These are phyloP conservation scores for Drosophila fuyamai DNA, from an alignment of 1,140 invertebrate genomes.

Conservation along the genomic window DNA sequence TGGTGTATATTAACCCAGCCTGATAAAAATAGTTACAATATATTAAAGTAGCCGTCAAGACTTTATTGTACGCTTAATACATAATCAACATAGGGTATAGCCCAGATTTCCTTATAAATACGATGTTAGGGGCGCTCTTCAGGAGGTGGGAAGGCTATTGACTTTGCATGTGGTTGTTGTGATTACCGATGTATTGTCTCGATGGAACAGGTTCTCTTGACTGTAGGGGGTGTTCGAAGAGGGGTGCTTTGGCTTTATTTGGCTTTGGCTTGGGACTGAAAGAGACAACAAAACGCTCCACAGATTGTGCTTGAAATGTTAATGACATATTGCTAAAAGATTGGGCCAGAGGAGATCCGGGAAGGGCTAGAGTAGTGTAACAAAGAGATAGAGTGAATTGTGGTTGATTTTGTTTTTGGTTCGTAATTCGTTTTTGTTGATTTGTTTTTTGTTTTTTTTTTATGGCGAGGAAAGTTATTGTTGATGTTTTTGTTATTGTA, in stretches of 20 bases:
- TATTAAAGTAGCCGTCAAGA: too few species aligned
- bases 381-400: slow-evolving; percentile 4
- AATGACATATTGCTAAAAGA: slow-evolving; percentile 37
- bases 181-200: slow-evolving; percentile 9
- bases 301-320: slow-evolving; percentile 42
- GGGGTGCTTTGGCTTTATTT: slow-evolving; percentile 1
- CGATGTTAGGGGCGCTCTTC: slow-evolving; percentile 8
- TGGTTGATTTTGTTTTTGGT: slow-evolving; percentile 11
- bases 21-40: too few species aligned
- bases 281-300: slow-evolving; percentile 37
- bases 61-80: neutral
- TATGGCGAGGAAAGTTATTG: slow-evolving; percentile 13
- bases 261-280: neutral
- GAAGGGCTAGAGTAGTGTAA: slow-evolving; percentile 1
- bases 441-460: slow-evolving; percentile 33
- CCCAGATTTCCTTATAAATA: neutral
- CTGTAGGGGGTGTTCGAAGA: neutral
- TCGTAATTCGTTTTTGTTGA: slow-evolving; percentile 46
- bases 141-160: slow-evolving; percentile 13
- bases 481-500: slow-evolving; percentile 33
- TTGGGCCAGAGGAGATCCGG: neutral
- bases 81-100: neutral
- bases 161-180: slow-evolving; percentile 6
- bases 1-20: too few species aligned
- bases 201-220: slow-evolving; percentile 20